Conservation (phyloP, 1,140 invertebrate species). For the Protaetia brevitarsis region DNA sequence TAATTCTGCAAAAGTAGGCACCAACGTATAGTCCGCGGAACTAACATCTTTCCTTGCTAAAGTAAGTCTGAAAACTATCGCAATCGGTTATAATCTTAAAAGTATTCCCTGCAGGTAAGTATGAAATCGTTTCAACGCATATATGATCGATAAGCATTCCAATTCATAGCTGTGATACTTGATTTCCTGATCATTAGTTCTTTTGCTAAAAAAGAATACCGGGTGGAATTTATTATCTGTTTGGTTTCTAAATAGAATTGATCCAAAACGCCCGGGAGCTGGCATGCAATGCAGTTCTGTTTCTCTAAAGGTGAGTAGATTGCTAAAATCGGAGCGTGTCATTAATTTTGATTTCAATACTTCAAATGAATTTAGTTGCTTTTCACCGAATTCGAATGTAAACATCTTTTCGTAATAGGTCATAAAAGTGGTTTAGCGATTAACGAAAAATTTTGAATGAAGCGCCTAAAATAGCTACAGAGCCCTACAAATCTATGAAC, state of each 20-base stretch:
- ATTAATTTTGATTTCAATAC: conserved; percentile 27
- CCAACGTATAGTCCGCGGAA: conserved; percentile 42
- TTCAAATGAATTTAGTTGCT: not conserved
- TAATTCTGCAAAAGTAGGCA: conserved; percentile 31
- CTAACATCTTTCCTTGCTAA: conserved; percentile 42
- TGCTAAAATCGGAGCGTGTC: conserved; percentile 26
- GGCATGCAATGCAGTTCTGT: conserved; percentile 42
- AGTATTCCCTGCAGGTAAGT: not conserved
- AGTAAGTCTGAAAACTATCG: conserved; percentile 25
- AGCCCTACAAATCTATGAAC: conserved; percentile 15
- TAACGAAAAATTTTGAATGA: conserved; percentile 16
- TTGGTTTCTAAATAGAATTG: conserved; percentile 32
- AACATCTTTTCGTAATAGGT: not conserved
- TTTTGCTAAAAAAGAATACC: conserved; percentile 47
- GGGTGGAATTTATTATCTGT: not conserved
- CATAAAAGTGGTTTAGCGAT: conserved; percentile 14
- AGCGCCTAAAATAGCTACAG: conserved; percentile 5
- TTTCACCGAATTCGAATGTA: not conserved
- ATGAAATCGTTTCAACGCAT: conserved; percentile 9
- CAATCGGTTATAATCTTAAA: conserved; percentile 25
- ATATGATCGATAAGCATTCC: conserved; percentile 6
- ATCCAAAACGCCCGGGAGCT: conserved; percentile 37
- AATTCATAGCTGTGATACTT: conserved; percentile 21
- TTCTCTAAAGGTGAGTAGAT: conserved; percentile 35
- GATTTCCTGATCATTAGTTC: conserved; percentile 36